Evolutionary conservation across 2,888 invertebrate genomes (phyloP), one percentile per base, ranked within the genome.

Genomic region (Aphrophora alni): DNA sequence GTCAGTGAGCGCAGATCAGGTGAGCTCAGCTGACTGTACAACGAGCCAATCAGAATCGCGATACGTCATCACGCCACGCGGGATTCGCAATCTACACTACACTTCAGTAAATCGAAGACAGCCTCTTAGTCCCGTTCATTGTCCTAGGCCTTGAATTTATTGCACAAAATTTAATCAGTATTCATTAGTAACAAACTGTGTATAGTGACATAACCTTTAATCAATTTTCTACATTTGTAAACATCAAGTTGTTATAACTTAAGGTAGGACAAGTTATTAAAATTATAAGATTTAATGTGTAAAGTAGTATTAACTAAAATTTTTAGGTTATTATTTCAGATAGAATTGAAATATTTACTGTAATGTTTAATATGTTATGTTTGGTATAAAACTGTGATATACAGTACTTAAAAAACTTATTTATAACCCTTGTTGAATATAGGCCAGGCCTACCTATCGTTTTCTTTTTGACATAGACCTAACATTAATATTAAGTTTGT

Each of bases 1-100:
- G 59, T 59, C 59, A 59, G 59, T 59, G 59, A 59, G 59, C 59
- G 59, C 59, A 59, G 38, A 79, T 79, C 78, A 79, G 78, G 78
- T 79, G 78, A 79, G 78, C 78, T 79, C 78, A 38, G 74, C 73
- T 74, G 78, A 79, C 74, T 59, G 59, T 8, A n/a, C 51, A 17
- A 7, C 14, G 8, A 38, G 78, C 78, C 78, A 79, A 79, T 79
- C 28, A 72, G 27, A 74, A 38, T 2, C 17, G 38, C 8, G 24
- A 8, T 28, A 38, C 24, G 44, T 33, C 25, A 70, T 25, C 77
- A 70, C 77, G 77, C 77, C 69, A 70, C 70, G 38, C 77, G 70
- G 38, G 38, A 59, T 38, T 24, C n/a, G 26, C 71, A 26, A 21
- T 10, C 38, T 24, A 21, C 68, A 72, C 51, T 38, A n/a, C 78